Evolutionary conservation across 1,140 invertebrate species (phyloP).

Genomic region (Aporrectodea caliginosa): DNA sequence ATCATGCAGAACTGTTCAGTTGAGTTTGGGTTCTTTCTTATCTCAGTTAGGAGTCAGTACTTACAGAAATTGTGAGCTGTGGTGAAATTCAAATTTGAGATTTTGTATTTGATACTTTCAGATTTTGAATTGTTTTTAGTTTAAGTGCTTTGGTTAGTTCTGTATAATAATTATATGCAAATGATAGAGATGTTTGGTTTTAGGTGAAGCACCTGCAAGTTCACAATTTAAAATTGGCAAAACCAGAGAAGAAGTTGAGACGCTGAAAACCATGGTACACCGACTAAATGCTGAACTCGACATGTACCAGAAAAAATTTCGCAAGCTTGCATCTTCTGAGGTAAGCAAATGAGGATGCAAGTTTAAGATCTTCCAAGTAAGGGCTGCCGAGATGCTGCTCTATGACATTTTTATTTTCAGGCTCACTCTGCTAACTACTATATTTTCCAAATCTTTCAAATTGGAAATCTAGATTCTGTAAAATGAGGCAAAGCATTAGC

Average conservation of each 20-base stretch:
- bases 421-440: not conserved
- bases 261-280: not conserved
- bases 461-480: not conserved
- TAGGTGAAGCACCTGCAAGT: not conserved
- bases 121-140: not conserved
- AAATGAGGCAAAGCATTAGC: no score
- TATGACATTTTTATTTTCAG: not conserved
- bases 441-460: not conserved
- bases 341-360: not conserved
- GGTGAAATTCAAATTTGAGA: no score
- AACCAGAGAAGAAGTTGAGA: slow-evolving; percentile 3
- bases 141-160: no score
- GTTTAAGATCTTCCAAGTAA: not conserved
- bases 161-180: no score
- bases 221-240: no score
- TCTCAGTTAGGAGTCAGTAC: no score
- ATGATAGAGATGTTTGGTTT: no score
- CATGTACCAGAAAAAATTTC: slow-evolving; percentile 16
- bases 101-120: no score
- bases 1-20: no score
- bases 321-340: not conserved
- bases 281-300: slow-evolving; percentile 14
- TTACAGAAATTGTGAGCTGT: no score
- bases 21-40: no score
- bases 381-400: not conserved